A percentile compares a stretch with the other conserved stretches of the same genome.
Evolutionary conservation across 2,888 invertebrate genomes (phyloP).

Genomic region (Athetis lepigone): DNA sequence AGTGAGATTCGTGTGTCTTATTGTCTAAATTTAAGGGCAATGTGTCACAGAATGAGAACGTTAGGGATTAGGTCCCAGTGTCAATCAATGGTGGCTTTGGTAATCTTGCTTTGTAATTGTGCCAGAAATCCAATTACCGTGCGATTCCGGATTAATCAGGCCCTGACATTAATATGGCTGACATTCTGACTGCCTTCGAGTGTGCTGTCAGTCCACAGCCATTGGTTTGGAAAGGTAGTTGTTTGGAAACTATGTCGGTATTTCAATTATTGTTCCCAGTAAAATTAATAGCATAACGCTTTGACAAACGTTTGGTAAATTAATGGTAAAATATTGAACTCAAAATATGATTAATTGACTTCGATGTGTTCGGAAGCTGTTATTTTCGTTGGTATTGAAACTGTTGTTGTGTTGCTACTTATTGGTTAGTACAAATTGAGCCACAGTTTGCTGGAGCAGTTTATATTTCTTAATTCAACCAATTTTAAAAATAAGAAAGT

Average conservation of each 20-base stretch:
- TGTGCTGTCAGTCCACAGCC: constrained; percentile 14
- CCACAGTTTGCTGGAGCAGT: too few species aligned
- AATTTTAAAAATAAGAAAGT: too few species aligned
- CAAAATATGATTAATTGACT: background rate
- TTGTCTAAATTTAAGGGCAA: constrained; percentile 45
- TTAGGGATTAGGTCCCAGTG: constrained; percentile 76
- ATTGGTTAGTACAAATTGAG: too few species aligned
- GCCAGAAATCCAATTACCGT: constrained; percentile 76
- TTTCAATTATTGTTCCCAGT: constrained; percentile 18
- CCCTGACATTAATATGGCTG: constrained; percentile 56
- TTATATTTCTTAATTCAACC: too few species aligned
- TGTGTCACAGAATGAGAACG: constrained; percentile 69
- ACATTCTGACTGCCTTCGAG: constrained; percentile 40
- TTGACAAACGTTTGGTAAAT: background rate
- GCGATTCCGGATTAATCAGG: constrained; percentile 60
- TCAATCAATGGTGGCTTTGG: constrained; percentile 79
- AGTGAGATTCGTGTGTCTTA: constrained; percentile 22
- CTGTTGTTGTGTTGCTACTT: background rate
- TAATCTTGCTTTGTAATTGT: constrained; percentile 80
- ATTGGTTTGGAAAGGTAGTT: background rate
- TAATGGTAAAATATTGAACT: background rate
- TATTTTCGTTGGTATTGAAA: too few species aligned
- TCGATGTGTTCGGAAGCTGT: background rate
- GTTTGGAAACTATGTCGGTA: constrained; percentile 1
- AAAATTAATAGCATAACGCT: constrained; percentile 9